Evolutionary conservation across 2,888 invertebrate genomes (phyloP).

Genomic region (Tyria jacobaeae): DNA sequence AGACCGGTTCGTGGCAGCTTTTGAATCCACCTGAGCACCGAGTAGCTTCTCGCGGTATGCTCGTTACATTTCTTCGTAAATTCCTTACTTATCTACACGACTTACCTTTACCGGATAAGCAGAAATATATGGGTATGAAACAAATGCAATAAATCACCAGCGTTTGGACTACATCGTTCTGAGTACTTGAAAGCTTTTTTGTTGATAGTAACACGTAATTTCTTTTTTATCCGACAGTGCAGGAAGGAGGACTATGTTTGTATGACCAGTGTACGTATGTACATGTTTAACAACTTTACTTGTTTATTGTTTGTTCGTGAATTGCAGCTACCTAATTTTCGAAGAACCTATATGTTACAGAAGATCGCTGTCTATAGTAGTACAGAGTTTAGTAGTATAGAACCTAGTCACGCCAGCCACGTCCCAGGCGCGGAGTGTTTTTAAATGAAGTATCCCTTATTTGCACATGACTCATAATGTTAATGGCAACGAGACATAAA

Average conservation of each 20-base stretch:
- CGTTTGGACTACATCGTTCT: slow-evolving; percentile 9
- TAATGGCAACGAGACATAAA: slow-evolving; percentile 8
- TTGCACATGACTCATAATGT: background rate
- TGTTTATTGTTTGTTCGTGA: too few relatives aligned
- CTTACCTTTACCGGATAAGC: slow-evolving; percentile 40
- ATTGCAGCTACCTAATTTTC: too few relatives aligned
- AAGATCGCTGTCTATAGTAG: too few relatives aligned
- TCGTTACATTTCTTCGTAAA: slow-evolving; percentile 54
- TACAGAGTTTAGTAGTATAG: too few relatives aligned
- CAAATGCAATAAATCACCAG: slow-evolving; percentile 18
- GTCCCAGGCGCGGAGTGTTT: background rate
- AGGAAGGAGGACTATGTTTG: too few relatives aligned
- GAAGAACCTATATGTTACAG: too few relatives aligned
- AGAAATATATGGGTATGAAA: slow-evolving; percentile 21
- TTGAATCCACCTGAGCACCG: slow-evolving; percentile 51
- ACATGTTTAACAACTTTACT: too few relatives aligned
- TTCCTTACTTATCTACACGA: slow-evolving; percentile 49
- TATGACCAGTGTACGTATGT: too few relatives aligned
- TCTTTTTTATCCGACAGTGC: too few relatives aligned
- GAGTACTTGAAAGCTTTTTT: background rate
- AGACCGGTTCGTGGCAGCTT: slow-evolving; percentile 64
- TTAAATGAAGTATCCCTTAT: background rate
- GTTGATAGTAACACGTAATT: background rate
- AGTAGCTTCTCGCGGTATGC: slow-evolving; percentile 50
- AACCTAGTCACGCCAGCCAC: too few relatives aligned